Base-by-base conservation (phyloP, 2,113 vertebrate genomes). In the Lepidothrix coronata region DNA sequence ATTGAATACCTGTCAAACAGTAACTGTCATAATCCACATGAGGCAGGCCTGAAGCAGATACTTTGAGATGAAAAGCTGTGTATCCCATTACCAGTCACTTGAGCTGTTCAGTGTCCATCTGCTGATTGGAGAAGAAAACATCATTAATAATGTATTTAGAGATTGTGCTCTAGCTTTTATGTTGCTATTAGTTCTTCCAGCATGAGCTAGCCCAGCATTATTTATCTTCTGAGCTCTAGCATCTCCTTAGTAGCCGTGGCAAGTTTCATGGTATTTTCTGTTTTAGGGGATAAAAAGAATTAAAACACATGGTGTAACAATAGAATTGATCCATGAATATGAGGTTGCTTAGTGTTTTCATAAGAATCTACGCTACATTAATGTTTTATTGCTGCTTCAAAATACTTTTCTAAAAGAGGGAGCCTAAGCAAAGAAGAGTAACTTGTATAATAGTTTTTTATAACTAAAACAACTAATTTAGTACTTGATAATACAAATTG, bases 141-240 rank as follows among this genome's bases (percentile, higher is more conserved):
- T 70, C 35, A 80, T 97, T 74, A 96, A 97, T 96, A 88, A 96
- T 96, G n/a, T 55, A 96, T 95, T 85, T 51, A 66, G 2, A 7
- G 85, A 54, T 59, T 95, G 78, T 93, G 33, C 65, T 88, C 35
- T 41, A 66, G 82, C 59, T 94, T 95, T 94, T 88, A 48, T 74
- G 39, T 76, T 79, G 58, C 54, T 89, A 22, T 70, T 87, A 72
- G 54, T 54, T 96, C 74, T 92, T 66, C 30, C 39, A 91, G 33
- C 23, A 39, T 51, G 37, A 94, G 11, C 62, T 85, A 5, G 58
- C 62, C 46, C 43, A 80, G 14, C 51, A 54, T 85, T 79, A 80
- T 71, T 77, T 91, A 70, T 35, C 78, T 93, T 88, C 33, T 76
- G 62, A 80, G 6, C 63, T 91, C 27, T 74, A 72, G 49, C 6